Evolutionary conservation across 2,888 invertebrate species (phyloP).

Genomic region (Tetragonula carbonaria): DNA sequence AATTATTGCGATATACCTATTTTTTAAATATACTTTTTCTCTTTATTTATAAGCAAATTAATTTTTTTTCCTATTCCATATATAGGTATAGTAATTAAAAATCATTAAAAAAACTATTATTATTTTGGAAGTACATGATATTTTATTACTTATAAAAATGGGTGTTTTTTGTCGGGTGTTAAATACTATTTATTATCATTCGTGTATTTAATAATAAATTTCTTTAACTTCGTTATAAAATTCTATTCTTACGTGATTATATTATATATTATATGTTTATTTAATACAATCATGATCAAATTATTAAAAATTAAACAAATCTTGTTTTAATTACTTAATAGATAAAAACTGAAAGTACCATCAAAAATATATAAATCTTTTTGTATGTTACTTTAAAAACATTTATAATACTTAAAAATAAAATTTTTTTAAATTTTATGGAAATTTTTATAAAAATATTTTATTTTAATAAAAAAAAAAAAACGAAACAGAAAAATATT

Average conservation of each 20-base stretch:
- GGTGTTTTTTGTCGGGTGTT: background rate
- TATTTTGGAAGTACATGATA: slow-evolving; percentile 15
- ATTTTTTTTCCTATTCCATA: slow-evolving; percentile 7
- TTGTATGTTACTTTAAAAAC: slow-evolving; percentile 46
- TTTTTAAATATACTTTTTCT: slow-evolving; percentile 1
- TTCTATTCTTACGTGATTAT: background rate
- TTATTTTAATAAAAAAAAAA: background rate
- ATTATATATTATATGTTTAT: slow-evolving; percentile 5
- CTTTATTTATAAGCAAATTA: background rate
- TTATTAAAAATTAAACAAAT: background rate
- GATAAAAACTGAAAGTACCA: slow-evolving; percentile 5
- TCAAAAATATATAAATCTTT: slow-evolving; percentile 38
- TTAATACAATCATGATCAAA: background rate
- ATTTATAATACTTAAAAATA: slow-evolving; percentile 30
- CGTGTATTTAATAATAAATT: slow-evolving; percentile 35
- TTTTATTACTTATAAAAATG: slow-evolving; percentile 28
- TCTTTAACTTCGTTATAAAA: slow-evolving; percentile 15
- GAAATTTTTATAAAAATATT: slow-evolving; percentile 7
- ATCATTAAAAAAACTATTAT: slow-evolving; percentile 1
- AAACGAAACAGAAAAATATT: background rate
- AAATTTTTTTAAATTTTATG: background rate
- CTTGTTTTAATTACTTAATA: background rate
- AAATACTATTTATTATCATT: slow-evolving; percentile 47
- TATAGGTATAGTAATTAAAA: slow-evolving; percentile 14
- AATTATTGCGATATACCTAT: background rate